These are phyloP conservation scores for Drosophila repleta DNA, from an alignment of 1,140 invertebrate genomes.

Conservation along the genomic window DNA sequence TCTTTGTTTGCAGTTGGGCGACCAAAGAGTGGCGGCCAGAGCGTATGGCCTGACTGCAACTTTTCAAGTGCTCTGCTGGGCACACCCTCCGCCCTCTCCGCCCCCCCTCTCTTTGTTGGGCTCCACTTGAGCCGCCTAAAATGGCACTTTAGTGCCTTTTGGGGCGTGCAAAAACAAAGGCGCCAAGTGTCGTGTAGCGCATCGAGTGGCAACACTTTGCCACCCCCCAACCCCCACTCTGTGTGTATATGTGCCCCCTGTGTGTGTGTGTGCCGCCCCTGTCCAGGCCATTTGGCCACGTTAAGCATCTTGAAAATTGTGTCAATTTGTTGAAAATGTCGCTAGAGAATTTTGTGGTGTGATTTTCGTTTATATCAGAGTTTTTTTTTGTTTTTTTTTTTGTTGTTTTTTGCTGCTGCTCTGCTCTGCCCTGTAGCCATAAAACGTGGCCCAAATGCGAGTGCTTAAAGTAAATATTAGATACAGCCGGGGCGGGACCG, in stretches of 20 bases:
- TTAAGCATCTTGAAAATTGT: conserved; percentile 81
- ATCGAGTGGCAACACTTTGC: conserved; percentile 66
- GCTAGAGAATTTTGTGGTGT: conserved; percentile 71
- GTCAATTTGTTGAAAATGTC: conserved; percentile 83
- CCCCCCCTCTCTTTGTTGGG: conserved; percentile 34
- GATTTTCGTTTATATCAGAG: conserved; percentile 60
- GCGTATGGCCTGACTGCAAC: conserved; percentile 53
- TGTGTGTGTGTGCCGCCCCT: conserved; percentile 8
- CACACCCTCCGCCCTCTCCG: conserved; percentile 6
- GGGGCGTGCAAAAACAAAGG: conserved; percentile 81
- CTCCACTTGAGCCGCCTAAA: conserved; percentile 80
- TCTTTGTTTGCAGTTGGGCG: conserved; percentile 21
- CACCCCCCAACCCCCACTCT: conserved; percentile 3
- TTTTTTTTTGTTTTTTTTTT: neutral
- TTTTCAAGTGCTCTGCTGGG: conserved; percentile 58
- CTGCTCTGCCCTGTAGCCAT: conserved; percentile 10
- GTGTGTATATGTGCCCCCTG: conserved; percentile 9
- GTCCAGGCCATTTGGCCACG: conserved; percentile 57
- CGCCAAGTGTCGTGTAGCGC: conserved; percentile 76
- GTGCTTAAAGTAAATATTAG: conserved; percentile 1
- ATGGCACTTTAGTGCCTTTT: conserved; percentile 83
- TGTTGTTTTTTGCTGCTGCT: neutral
- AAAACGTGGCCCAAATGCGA: neutral
- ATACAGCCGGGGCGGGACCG: too few species aligned
- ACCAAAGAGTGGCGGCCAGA: neutral